Evolutionary conservation across 2,888 invertebrate species (phyloP).

Genomic region (Mythimna lalbum): DNA sequence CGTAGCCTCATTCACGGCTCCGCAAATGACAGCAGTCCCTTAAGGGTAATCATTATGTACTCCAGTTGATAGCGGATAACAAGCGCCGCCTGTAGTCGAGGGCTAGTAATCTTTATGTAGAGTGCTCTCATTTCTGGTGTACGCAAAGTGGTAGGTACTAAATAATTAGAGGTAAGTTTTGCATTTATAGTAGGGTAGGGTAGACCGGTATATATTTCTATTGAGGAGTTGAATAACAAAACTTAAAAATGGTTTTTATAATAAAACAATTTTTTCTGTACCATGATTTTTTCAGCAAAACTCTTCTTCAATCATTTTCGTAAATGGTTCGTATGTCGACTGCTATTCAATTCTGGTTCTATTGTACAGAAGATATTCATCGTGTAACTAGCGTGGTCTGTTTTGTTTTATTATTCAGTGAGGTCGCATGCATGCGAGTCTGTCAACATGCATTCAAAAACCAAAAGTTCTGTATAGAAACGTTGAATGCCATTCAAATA

Average conservation of each 20-base stretch:
- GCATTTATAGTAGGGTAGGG: background rate
- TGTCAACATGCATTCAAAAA: conserved; percentile 36
- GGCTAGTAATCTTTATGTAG: conserved; percentile 34
- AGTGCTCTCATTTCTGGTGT: conserved; percentile 8
- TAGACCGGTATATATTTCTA: background rate
- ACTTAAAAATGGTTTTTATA: background rate
- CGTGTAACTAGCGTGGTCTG: conserved; percentile 13
- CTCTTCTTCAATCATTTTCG: conserved; percentile 6
- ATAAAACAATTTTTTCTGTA: background rate
- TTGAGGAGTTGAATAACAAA: background rate
- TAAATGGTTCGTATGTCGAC: conserved; percentile 14
- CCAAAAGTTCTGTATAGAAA: conserved; percentile 2
- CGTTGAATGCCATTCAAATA: conserved; percentile 39
- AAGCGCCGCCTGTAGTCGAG: conserved; percentile 35
- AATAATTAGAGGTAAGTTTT: conserved; percentile 16
- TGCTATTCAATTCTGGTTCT: conserved; percentile 22
- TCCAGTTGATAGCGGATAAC: conserved; percentile 57
- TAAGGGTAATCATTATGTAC: conserved; percentile 56
- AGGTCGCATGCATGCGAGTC: conserved; percentile 21
- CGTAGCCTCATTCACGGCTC: conserved; percentile 50
- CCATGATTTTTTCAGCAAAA: background rate
- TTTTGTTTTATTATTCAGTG: conserved; percentile 33
- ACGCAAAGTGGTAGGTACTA: background rate
- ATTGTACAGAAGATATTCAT: conserved; percentile 44
- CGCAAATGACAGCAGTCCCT: conserved; percentile 56